Evolutionary conservation across 2,888 invertebrate genomes (phyloP).

Genomic region (Pharmacophagus antenor): DNA sequence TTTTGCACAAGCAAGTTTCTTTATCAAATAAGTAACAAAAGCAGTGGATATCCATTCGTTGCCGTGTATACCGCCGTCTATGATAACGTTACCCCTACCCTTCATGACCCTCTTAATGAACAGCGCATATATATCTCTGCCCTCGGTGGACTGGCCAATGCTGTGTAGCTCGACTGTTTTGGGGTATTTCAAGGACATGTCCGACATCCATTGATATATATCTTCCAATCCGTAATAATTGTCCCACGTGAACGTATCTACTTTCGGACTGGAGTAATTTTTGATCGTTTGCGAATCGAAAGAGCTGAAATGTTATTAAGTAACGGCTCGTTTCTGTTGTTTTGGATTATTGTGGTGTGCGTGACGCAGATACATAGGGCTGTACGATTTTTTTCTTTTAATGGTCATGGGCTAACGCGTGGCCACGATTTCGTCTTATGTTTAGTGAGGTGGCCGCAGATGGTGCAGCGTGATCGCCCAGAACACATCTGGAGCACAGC

Average conservation of each 20-base stretch:
- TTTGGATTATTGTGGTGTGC: too few relatives aligned
- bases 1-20: conserved; percentile 65
- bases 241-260: conserved; percentile 64
- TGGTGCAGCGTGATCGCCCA: too few relatives aligned
- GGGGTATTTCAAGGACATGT: conserved; percentile 63
- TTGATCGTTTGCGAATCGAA: conserved; percentile 49
- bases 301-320: conserved; percentile 47
- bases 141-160: conserved; percentile 71
- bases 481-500: too few relatives aligned
- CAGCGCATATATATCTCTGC: conserved; percentile 58
- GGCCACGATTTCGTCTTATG: too few relatives aligned
- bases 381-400: too few relatives aligned
- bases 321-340: too few relatives aligned
- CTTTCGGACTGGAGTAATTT: conserved; percentile 41
- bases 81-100: conserved; percentile 67
- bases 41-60: conserved; percentile 87
- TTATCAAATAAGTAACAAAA: conserved; percentile 80
- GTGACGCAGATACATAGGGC: too few relatives aligned
- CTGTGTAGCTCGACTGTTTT: conserved; percentile 51
- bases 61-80: conserved; percentile 85
- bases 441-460: too few relatives aligned
- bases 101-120: conserved; percentile 38
- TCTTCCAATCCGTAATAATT: conserved; percentile 81
- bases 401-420: too few relatives aligned
- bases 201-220: conserved; percentile 80